Conservation (phyloP, 2,888 invertebrate species). For the Epistrophella euchroma region DNA sequence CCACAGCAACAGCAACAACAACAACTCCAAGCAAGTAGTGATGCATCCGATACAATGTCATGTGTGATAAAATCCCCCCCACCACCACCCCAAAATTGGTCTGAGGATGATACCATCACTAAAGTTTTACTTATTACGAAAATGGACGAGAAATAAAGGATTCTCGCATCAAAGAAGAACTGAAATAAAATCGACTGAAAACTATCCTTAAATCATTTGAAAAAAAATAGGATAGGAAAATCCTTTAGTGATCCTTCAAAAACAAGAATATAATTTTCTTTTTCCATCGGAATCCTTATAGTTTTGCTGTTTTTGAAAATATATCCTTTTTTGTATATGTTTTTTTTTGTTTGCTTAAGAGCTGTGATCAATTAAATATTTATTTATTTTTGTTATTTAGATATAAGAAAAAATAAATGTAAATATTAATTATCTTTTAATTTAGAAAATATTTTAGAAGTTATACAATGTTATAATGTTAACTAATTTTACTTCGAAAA, state of each 20-base stretch:
- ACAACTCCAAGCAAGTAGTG: slow-evolving; percentile 49
- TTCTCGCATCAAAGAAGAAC: not conserved
- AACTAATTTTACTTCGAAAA: slow-evolving; percentile 20
- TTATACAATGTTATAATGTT: slow-evolving; percentile 40
- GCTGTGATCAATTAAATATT: slow-evolving; percentile 72
- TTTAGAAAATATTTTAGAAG: slow-evolving; percentile 2
- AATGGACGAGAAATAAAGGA: slow-evolving; percentile 46
- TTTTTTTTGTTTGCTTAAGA: slow-evolving; percentile 26
- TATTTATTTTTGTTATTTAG: slow-evolving; percentile 52
- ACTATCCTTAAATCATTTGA: not conserved
- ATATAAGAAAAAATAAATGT: slow-evolving; percentile 33
- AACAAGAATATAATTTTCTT: not conserved
- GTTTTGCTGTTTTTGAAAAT: slow-evolving; percentile 30
- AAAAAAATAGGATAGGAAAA: slow-evolving; percentile 16
- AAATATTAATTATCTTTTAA: slow-evolving; percentile 2
- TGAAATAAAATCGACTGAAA: slow-evolving; percentile 51
- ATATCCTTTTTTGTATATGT: slow-evolving; percentile 11
- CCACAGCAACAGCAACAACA: slow-evolving; percentile 65
- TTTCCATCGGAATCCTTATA: not conserved
- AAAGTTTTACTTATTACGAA: slow-evolving; percentile 41
- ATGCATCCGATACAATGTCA: slow-evolving; percentile 38
- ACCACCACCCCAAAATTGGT: slow-evolving; percentile 42
- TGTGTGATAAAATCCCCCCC: slow-evolving; percentile 63
- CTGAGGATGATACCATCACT: slow-evolving; percentile 57
- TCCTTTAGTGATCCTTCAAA: slow-evolving; percentile 50